A percentile compares a stretch with the other conserved stretches of the same genome.
These are phyloP conservation scores for Balaeniceps rex DNA, from an alignment of 2,113 vertebrate genomes.

Conservation along the genomic window DNA sequence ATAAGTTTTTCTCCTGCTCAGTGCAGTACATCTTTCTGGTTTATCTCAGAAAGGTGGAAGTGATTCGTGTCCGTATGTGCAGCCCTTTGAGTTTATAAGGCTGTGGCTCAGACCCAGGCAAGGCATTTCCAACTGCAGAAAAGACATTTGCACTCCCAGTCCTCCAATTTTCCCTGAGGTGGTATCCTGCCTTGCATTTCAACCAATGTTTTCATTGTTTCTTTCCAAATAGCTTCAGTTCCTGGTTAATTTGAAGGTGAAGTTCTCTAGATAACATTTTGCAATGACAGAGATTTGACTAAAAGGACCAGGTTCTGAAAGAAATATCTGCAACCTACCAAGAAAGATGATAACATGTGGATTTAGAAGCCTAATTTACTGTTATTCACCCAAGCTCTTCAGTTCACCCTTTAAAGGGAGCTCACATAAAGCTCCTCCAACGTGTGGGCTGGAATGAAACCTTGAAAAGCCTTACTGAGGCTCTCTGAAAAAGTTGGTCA, in stretches of 20 bases:
- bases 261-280: not conserved
- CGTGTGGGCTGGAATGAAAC: not conserved
- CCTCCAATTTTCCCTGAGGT: not conserved
- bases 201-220: not conserved
- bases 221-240: not conserved
- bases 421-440: not conserved
- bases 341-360: not conserved
- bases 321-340: not conserved
- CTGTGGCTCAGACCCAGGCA: not conserved
- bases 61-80: not conserved
- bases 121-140: not conserved
- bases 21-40: not conserved
- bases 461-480: not conserved
- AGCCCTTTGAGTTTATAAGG: not conserved
- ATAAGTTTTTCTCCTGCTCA: not conserved
- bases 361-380: not conserved
- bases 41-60: not conserved
- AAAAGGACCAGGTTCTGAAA: not conserved
- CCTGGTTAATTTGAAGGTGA: not conserved
- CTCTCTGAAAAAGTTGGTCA: not conserved
- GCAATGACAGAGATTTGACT: not conserved
- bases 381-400: not conserved
- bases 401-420: not conserved
- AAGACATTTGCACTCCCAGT: not conserved
- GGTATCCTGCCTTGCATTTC: not conserved